Conservation (phyloP, 2,888 invertebrate species). For the Leucoptera coffeella region DNA sequence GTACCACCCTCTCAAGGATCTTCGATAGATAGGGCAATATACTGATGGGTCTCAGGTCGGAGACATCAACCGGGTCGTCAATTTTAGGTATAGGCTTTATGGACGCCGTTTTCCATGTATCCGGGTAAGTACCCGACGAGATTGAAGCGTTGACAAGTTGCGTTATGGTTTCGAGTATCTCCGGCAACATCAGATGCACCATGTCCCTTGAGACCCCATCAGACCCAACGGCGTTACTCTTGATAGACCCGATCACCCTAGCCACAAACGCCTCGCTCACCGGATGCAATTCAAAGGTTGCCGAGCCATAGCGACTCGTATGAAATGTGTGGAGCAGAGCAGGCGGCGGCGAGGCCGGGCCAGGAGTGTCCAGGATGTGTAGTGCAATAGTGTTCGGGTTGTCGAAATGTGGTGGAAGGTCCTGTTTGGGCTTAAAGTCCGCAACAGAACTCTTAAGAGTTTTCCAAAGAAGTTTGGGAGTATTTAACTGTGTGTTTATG, state of each 20-base stretch:
- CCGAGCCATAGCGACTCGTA: slow-evolving; percentile 1
- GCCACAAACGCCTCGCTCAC: background rate
- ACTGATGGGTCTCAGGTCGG: slow-evolving; percentile 10
- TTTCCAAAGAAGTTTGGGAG: slow-evolving; percentile 6
- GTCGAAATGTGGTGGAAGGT: slow-evolving; percentile 4
- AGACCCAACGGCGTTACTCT: slow-evolving; percentile 5
- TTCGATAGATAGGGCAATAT: too few relatives aligned
- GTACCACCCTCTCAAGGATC: too few relatives aligned
- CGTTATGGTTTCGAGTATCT: slow-evolving; percentile 4
- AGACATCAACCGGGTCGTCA: slow-evolving; percentile 3
- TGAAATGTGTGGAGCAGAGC: slow-evolving; percentile 4
- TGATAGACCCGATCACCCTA: too few relatives aligned
- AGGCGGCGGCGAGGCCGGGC: background rate
- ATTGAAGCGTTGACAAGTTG: slow-evolving; percentile 6
- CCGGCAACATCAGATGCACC: slow-evolving; percentile 5
- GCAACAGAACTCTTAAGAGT: slow-evolving; percentile 7
- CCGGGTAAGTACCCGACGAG: slow-evolving; percentile 6
- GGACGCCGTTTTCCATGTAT: slow-evolving; percentile 10
- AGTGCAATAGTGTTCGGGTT: slow-evolving; percentile 5
- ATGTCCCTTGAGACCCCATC: slow-evolving; percentile 6
- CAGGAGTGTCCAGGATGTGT: slow-evolving; percentile 5
- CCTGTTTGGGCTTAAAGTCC: too few relatives aligned
- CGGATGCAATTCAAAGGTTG: slow-evolving; percentile 4
- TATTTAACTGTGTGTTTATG: slow-evolving; percentile 4
- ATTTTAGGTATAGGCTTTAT: slow-evolving; percentile 10